Evolutionary conservation across 2,113 vertebrate genomes (phyloP).

Genomic region (Brachypteracias leptosomus): DNA sequence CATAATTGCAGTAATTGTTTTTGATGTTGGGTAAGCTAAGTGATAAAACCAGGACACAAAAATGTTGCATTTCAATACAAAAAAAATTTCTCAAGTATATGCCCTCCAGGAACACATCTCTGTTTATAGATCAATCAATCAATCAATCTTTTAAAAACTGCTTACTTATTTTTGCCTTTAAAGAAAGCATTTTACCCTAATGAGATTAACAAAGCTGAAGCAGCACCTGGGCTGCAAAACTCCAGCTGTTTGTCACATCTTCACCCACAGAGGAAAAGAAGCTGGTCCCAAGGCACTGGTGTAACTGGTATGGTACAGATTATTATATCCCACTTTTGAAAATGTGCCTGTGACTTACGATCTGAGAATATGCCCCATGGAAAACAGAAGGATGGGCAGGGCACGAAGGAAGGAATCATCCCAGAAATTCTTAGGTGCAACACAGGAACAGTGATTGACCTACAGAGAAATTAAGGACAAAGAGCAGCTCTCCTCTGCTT

Average conservation of each 20-base stretch:
- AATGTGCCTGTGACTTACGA: background rate
- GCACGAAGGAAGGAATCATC: background rate
- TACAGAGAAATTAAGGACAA: background rate
- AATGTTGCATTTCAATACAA: constrained; percentile 6
- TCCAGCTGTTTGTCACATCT: background rate
- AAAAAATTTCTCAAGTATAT: background rate
- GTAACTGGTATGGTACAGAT: too few relatives aligned
- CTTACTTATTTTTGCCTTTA: background rate
- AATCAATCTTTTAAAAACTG: background rate
- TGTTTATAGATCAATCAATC: background rate
- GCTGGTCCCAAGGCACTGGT: background rate
- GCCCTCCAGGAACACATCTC: background rate
- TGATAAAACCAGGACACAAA: constrained; percentile 36
- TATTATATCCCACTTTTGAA: background rate
- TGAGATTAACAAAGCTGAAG: background rate
- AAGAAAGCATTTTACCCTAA: background rate
- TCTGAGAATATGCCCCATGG: background rate
- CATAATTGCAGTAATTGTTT: constrained; percentile 62
- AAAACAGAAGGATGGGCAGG: background rate
- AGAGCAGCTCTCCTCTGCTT: background rate
- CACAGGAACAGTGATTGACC: background rate
- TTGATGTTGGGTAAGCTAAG: constrained; percentile 13
- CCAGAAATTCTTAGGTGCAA: background rate
- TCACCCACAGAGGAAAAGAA: background rate
- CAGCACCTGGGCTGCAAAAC: background rate